phyloP scores from a whole-genome alignment of 2,113 vertebrate species.

The Mormyrus lacerda region DNA sequence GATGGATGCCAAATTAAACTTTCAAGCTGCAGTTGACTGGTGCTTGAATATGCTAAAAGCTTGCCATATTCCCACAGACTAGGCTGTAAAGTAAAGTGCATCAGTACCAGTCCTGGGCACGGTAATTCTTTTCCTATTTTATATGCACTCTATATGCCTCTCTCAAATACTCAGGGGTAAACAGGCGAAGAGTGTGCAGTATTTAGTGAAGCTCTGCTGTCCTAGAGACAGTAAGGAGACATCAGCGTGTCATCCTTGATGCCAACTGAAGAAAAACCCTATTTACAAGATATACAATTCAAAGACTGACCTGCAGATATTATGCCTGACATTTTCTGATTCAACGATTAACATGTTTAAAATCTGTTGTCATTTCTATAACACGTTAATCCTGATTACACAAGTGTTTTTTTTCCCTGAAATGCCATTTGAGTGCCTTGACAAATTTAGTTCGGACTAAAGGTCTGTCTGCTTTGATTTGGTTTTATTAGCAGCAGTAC shows the following conservation, averaged over 20 bases:
- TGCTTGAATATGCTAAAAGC: not conserved
- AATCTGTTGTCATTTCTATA: not conserved
- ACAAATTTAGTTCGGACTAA: not conserved
- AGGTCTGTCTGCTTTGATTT: not conserved
- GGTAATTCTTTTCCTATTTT: not conserved
- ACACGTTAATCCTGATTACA: not conserved
- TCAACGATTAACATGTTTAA: not conserved
- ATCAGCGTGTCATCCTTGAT: not conserved
- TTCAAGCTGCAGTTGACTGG: not conserved
- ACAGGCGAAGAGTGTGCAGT: not conserved
- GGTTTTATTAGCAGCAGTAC: not conserved
- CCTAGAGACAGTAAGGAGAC: not conserved
- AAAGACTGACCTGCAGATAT: not conserved
- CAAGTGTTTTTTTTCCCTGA: not conserved
- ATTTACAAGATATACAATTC: not conserved
- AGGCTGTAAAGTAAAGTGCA: not conserved
- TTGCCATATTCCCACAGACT: not conserved
- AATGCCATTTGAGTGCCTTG: not conserved
- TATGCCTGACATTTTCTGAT: too few species aligned
- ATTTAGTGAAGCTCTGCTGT: not conserved
- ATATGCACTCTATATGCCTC: not conserved
- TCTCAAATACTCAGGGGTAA: not conserved
- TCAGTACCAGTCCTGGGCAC: not conserved
- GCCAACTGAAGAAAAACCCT: not conserved
- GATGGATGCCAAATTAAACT: not conserved